These are phyloP conservation scores for Parapsyche elsis DNA, from an alignment of 1,140 invertebrate genomes.

Conservation along the genomic window DNA sequence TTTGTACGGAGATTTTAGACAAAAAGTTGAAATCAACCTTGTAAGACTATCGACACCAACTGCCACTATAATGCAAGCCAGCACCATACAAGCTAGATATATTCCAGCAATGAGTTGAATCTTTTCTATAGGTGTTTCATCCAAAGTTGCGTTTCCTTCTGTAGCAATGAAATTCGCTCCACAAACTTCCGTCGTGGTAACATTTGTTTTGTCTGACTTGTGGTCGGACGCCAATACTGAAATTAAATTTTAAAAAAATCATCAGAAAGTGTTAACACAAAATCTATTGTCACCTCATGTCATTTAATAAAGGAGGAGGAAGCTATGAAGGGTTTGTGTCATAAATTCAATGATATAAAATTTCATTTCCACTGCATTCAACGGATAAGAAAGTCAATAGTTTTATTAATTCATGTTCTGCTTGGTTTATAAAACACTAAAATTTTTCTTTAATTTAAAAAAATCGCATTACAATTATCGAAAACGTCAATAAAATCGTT, in stretches of 20 bases:
- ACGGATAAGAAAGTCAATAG: too few species aligned
- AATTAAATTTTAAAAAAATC: conserved; percentile 39
- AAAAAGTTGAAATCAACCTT: conserved; percentile 63
- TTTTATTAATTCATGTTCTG: too few species aligned
- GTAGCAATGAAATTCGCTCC: conserved; percentile 77
- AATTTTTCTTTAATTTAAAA: too few species aligned
- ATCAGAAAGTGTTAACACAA: background rate
- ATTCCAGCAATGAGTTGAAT: conserved; percentile 81
- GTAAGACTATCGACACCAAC: conserved; percentile 82
- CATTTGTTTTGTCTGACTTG: conserved; percentile 60
- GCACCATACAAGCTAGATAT: conserved; percentile 80
- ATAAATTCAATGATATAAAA: too few species aligned
- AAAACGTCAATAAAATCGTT: conserved; percentile 14
- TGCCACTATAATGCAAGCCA: conserved; percentile 78
- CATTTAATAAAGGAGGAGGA: too few species aligned
- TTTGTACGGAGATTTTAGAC: background rate
- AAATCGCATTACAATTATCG: too few species aligned
- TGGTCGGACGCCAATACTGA: conserved; percentile 65
- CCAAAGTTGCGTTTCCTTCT: conserved; percentile 63
- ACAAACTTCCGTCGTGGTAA: conserved; percentile 68
- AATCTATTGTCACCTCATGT: too few species aligned
- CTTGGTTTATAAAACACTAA: too few species aligned
- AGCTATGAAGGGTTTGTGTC: too few species aligned
- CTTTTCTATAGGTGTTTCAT: conserved; percentile 72
- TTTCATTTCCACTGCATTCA: too few species aligned